Conservation (phyloP, 1,140 invertebrate genomes). For the Plodia interpunctella region DNA sequence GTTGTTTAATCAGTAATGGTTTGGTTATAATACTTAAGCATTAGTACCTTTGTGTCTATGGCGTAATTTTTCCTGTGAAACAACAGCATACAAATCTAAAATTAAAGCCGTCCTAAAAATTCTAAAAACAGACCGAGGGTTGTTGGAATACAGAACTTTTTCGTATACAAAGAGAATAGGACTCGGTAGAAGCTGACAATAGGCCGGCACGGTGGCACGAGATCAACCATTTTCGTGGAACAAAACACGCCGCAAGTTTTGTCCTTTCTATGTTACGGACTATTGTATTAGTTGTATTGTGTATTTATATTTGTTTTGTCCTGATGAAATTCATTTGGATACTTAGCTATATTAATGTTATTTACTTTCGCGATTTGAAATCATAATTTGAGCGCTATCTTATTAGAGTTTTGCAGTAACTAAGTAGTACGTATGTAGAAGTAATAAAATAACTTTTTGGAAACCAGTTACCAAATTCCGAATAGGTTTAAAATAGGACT, state of each 20-base stretch:
- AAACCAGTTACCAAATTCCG: too few relatives aligned
- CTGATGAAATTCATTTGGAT: too few relatives aligned
- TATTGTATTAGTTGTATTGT: slow-evolving; percentile 12
- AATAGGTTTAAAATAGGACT: too few relatives aligned
- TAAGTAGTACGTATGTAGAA: too few relatives aligned
- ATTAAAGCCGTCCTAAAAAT: slow-evolving; percentile 14
- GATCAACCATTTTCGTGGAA: slow-evolving; percentile 39
- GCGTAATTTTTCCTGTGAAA: background rate
- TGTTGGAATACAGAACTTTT: slow-evolving; percentile 34
- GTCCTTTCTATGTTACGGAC: slow-evolving; percentile 14
- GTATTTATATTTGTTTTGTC: background rate
- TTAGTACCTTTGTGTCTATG: background rate
- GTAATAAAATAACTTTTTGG: too few relatives aligned
- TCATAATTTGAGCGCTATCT: too few relatives aligned
- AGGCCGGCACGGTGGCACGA: slow-evolving; percentile 27
- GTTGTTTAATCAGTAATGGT: too few relatives aligned
- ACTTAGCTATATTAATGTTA: too few relatives aligned
- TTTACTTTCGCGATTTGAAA: too few relatives aligned
- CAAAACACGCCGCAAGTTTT: slow-evolving; percentile 35
- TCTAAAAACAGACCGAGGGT: background rate
- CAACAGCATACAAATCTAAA: slow-evolving; percentile 6
- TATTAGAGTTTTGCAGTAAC: too few relatives aligned
- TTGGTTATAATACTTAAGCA: too few relatives aligned
- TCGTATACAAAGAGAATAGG: slow-evolving; percentile 35
- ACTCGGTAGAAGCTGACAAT: slow-evolving; percentile 29